phyloP scores from a whole-genome alignment of 2,113 vertebrate genomes.

The Psittacus erithacus region DNA sequence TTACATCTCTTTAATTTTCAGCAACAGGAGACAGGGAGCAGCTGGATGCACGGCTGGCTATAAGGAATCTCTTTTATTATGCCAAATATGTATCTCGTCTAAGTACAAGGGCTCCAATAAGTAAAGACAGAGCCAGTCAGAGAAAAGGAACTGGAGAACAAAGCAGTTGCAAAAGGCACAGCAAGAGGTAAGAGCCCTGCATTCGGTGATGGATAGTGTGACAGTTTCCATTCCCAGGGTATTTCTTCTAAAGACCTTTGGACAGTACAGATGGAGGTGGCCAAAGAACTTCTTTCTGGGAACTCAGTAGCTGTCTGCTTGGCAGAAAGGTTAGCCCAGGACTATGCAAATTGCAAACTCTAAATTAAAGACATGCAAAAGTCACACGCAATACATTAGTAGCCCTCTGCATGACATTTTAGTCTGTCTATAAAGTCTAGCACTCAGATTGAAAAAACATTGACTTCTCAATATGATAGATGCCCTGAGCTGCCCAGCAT shows the following conservation, averaged over 20 bases:
- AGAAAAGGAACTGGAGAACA: slow-evolving; percentile 34
- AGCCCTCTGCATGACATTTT: neutral
- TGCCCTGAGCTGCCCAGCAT: neutral
- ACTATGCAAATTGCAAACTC: neutral
- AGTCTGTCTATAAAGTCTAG: neutral
- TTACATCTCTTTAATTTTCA: slow-evolving; percentile 56
- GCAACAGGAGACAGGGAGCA: slow-evolving; percentile 30
- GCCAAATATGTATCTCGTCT: slow-evolving; percentile 45
- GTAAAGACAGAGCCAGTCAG: slow-evolving; percentile 32
- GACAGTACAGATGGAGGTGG: neutral
- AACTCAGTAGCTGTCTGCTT: neutral
- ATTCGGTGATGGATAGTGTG: neutral
- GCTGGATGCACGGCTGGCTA: slow-evolving; percentile 33
- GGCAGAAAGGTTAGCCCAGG: neutral
- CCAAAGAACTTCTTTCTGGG: neutral
- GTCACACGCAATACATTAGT: neutral
- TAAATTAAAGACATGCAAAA: neutral
- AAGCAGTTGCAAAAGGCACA: slow-evolving; percentile 47
- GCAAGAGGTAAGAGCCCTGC: slow-evolving; percentile 28
- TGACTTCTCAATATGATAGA: neutral
- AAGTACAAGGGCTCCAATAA: slow-evolving; percentile 15
- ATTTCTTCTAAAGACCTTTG: neutral
- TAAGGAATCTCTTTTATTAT: slow-evolving; percentile 53
- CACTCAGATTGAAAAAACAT: neutral
- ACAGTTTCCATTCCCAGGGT: slow-evolving; percentile 2